Conservation (phyloP, 1,140 invertebrate genomes). For the Cotesia chilonis region DNA sequence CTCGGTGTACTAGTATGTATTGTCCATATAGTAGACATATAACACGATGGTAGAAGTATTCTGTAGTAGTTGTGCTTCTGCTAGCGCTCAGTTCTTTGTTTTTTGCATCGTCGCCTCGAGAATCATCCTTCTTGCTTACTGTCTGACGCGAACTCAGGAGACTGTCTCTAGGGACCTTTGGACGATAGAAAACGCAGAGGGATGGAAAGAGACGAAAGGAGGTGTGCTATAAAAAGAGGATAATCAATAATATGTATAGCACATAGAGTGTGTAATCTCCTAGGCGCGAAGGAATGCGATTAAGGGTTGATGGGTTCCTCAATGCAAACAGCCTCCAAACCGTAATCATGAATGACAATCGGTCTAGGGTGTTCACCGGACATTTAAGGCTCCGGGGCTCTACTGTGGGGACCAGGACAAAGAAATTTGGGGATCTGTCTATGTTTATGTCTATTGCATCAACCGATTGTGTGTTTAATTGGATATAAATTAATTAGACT, state of each 20-base stretch:
- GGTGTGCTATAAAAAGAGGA: not conserved
- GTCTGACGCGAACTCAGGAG: not conserved
- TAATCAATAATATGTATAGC: constrained; percentile 8
- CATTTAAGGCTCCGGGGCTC: constrained; percentile 2
- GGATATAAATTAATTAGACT: constrained; percentile 13
- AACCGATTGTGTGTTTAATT: constrained; percentile 13
- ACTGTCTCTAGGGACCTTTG: constrained; percentile 26
- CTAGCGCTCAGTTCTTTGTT: not conserved
- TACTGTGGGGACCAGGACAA: not conserved
- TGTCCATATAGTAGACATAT: no score
- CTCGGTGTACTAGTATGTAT: not conserved
- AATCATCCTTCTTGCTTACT: constrained; percentile 32
- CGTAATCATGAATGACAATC: constrained; percentile 55
- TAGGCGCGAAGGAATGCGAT: constrained; percentile 62
- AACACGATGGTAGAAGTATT: not conserved
- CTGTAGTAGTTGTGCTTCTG: not conserved
- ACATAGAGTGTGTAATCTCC: constrained; percentile 53
- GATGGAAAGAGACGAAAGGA: no score
- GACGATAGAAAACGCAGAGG: not conserved
- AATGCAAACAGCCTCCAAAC: constrained; percentile 62
- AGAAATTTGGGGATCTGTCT: constrained; percentile 1
- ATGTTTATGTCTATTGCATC: not conserved
- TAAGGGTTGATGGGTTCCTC: constrained; percentile 66
- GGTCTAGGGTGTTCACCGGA: constrained; percentile 26
- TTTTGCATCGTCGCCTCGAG: constrained; percentile 19